These are phyloP conservation scores for Diceros bicornis DNA, from an alignment of 2,797 vertebrate genomes.

Conservation along the genomic window DNA sequence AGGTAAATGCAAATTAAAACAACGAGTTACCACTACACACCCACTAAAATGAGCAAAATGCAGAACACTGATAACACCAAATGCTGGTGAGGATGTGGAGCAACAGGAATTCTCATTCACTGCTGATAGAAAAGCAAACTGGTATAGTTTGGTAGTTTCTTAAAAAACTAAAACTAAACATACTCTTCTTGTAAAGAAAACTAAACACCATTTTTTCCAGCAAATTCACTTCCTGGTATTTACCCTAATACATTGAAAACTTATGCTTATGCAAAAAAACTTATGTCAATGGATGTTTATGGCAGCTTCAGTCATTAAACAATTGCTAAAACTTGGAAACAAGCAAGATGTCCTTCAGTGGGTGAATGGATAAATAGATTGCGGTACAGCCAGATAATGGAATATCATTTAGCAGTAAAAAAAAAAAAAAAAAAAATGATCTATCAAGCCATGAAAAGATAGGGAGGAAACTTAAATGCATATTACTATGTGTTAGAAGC, in stretches of 20 bases:
- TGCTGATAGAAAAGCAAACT: not conserved
- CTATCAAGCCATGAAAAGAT: too few species aligned
- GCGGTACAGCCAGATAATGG: too few species aligned
- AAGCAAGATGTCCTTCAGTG: too few species aligned
- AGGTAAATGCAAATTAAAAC: not conserved
- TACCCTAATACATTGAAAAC: not conserved
- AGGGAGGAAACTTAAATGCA: too few species aligned
- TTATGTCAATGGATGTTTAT: not conserved
- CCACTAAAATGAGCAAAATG: not conserved
- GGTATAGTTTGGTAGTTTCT: not conserved
- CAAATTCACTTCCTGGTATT: not conserved
- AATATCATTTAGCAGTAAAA: too few species aligned
- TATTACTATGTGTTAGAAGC: too few species aligned
- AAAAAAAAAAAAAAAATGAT: too few species aligned
- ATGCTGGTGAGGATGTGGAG: not conserved
- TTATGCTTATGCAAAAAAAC: not conserved
- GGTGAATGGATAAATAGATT: too few species aligned
- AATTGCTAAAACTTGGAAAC: too few species aligned
- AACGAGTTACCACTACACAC: not conserved
- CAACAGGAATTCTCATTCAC: not conserved
- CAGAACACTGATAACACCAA: not conserved
- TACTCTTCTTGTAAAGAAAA: too few species aligned
- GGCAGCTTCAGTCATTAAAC: too few species aligned
- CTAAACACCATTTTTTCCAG: not conserved
- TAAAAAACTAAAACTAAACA: not conserved